Evolutionary conservation across 2,113 vertebrate genomes (phyloP), one percentile per base, ranked within the genome.

Genomic region (Petrocephalus zakoni): DNA sequence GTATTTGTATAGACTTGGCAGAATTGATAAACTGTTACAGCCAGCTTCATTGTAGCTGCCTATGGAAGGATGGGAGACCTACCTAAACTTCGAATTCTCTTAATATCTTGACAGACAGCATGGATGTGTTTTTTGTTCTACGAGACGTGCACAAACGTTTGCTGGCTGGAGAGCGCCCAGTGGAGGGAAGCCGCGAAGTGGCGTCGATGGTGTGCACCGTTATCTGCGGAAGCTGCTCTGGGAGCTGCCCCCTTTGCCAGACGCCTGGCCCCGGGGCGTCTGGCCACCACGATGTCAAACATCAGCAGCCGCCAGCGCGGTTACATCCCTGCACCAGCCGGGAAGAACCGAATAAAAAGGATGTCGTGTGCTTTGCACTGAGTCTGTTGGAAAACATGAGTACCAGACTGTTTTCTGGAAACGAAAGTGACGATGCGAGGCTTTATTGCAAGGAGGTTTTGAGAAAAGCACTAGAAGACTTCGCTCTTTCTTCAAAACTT

Each of bases 341-440:
- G 58, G 68, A 13, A 42, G 42, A 52, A 53, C 10, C 56, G 0
- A 4, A 22, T 84, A 47, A 5, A 0, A 89, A 53, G 21, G 97
- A 97, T 42, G 89, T 94, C 13, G 89, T 2, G 2, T 94, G 96
- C 55, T 91, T 98, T 51, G 94, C 95, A 86, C 52, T 98, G 91
- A 96, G 96, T 2, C 92, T 98, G 88, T 90, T 97, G 88, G 91
- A 91, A 53, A 94, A 94, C 92, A 91, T 98, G 78, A 49, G 90
- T 46, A 90, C 87, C 25, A 94, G 91, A 4, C 56, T 93, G 75
- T 49, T 91, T 8, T 93, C 92, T 9, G 90, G 72, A 25, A 19
- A 72, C 91, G 88, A 93, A 6, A 0, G 94, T 91, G 2, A 83
- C 51, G 90, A 10, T 0, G 13, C 4, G 0, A 92, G 84, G 8